Percentiles rank a stretch among this genome's conserved stretches.
These are phyloP conservation scores for Panulirus ornatus DNA, from an alignment of 1,140 invertebrate genomes.

Conservation along the genomic window DNA sequence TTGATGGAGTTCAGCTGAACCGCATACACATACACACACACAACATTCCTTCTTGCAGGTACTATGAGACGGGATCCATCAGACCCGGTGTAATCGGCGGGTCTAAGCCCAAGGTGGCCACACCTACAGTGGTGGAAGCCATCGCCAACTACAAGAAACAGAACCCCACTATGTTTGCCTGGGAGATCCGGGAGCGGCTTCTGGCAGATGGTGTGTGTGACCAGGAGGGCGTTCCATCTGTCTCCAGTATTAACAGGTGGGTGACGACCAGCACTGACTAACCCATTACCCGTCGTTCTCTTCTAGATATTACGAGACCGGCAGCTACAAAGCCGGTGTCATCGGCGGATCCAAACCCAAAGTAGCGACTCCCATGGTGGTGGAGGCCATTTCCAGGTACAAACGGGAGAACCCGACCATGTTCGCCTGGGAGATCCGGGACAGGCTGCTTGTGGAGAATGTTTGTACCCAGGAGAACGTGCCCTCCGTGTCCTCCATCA, in stretches of 20 bases:
- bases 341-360: conserved; percentile 99
- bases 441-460: conserved; percentile 95
- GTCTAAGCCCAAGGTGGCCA: conserved; percentile 92
- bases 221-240: conserved; percentile 85
- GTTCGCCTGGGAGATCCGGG: conserved; percentile 99
- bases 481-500: conserved; percentile 98
- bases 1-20: conserved; percentile 29
- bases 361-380: conserved; percentile 98
- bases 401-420: conserved; percentile 99
- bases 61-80: conserved; percentile 95
- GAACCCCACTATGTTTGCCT: conserved; percentile 94
- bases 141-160: conserved; percentile 94
- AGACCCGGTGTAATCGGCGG: conserved; percentile 94
- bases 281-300: conserved; percentile 66
- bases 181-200: conserved; percentile 93
- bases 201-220: conserved; percentile 91
- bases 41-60: conserved; percentile 80
- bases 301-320: conserved; percentile 97
- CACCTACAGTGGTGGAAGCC: conserved; percentile 93
- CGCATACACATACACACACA: conserved; percentile 47
- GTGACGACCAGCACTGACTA: conserved; percentile 49
- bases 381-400: conserved; percentile 98
- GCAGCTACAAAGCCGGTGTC: conserved; percentile 98
- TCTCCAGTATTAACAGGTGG: conserved; percentile 91
- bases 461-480: conserved; percentile 99